Evolutionary conservation across 1,140 invertebrate species (phyloP).

Genomic region (Dolichoris vasculosae): DNA sequence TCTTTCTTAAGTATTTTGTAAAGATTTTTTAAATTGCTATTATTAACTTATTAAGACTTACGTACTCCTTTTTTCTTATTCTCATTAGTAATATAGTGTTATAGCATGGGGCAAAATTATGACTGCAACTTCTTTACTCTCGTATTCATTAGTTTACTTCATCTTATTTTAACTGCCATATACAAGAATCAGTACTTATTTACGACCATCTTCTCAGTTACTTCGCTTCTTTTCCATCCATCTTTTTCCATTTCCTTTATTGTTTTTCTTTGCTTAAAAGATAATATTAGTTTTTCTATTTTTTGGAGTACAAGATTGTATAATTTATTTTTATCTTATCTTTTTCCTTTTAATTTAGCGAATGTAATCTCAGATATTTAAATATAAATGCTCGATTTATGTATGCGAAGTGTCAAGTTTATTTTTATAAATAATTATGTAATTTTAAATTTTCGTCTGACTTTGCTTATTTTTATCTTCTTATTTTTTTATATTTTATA

Average conservation of each 20-base stretch:
- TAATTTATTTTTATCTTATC: background rate
- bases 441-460: background rate
- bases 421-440: background rate
- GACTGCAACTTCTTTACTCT: background rate
- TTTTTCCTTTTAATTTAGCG: background rate
- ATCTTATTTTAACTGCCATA: background rate
- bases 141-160: conserved; percentile 18
- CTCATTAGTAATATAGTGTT: background rate
- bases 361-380: background rate
- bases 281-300: background rate
- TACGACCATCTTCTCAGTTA: background rate
- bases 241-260: background rate
- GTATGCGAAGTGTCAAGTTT: background rate
- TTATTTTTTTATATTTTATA: too few species aligned
- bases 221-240: background rate
- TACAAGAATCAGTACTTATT: background rate
- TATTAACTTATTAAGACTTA: too few species aligned
- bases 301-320: background rate
- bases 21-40: background rate
- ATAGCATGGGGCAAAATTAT: background rate
- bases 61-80: background rate
- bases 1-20: too few species aligned
- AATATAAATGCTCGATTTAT: background rate
- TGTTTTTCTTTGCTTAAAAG: background rate
- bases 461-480: too few species aligned